These are phyloP conservation scores for Nomia melanderi DNA, from an alignment of 1,140 invertebrate genomes.

Conservation along the genomic window DNA sequence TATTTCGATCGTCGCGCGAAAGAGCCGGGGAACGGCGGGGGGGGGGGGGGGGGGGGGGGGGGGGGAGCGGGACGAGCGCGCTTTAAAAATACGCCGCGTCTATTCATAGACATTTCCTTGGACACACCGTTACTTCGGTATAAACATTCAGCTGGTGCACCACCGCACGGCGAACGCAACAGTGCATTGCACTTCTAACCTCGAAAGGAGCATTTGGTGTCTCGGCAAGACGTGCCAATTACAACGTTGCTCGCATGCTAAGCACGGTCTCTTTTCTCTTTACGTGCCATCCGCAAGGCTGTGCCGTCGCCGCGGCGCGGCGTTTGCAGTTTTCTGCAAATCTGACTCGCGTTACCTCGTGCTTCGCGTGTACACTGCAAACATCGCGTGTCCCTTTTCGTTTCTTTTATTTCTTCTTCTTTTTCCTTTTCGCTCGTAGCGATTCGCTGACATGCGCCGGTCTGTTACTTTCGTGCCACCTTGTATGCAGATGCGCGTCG, in stretches of 20 bases:
- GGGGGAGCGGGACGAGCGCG: too few relatives aligned
- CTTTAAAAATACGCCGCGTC: constrained; percentile 24
- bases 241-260: constrained; percentile 63
- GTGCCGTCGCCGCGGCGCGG: background rate
- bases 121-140: constrained; percentile 43
- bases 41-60: too few relatives aligned
- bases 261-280: constrained; percentile 60
- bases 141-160: constrained; percentile 58
- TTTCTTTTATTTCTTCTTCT: too few relatives aligned
- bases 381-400: background rate
- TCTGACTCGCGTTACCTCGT: constrained; percentile 1
- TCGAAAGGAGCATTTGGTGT: constrained; percentile 65
- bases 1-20: background rate
- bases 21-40: too few relatives aligned
- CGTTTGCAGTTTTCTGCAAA: constrained; percentile 7
- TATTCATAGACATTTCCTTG: constrained; percentile 48
- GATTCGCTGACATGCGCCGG: too few relatives aligned
- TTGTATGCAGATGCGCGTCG: too few relatives aligned
- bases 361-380: background rate
- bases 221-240: constrained; percentile 65
- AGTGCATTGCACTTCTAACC: constrained; percentile 68
- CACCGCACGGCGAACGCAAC: constrained; percentile 52
- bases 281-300: background rate
- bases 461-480: too few relatives aligned
- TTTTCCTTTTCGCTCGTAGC: too few relatives aligned